These are phyloP conservation scores for Lithophane ornitopus DNA, from an alignment of 2,888 invertebrate species.

Conservation along the genomic window DNA sequence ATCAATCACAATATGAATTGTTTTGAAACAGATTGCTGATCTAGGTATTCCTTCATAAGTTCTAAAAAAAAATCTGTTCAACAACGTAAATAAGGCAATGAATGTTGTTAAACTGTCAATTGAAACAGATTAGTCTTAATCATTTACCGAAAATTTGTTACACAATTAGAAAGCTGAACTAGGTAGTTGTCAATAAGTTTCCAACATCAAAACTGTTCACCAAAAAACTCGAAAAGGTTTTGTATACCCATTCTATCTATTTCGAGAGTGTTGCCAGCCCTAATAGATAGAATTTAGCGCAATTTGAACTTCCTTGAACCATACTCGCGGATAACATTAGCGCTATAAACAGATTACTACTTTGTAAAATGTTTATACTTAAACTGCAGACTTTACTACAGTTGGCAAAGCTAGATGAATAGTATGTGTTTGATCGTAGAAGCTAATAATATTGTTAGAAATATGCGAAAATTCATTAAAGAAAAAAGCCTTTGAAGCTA, in stretches of 20 bases:
- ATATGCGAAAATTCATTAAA: too few species aligned
- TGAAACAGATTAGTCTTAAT: too few species aligned
- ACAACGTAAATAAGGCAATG: too few species aligned
- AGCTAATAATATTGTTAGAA: too few species aligned
- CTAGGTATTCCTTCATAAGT: too few species aligned
- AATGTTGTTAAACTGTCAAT: too few species aligned
- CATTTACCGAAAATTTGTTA: too few species aligned
- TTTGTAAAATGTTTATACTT: slow-evolving; percentile 35
- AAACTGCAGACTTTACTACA: slow-evolving; percentile 9
- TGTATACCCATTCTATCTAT: slow-evolving; percentile 1
- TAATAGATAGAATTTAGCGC: slow-evolving; percentile 40
- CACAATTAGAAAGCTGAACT: too few species aligned
- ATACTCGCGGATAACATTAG: slow-evolving; percentile 34
- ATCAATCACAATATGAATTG: too few species aligned
- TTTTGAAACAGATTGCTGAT: too few species aligned
- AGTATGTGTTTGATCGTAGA: neutral
- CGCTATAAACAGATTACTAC: slow-evolving; percentile 38
- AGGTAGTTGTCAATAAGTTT: slow-evolving; percentile 2
- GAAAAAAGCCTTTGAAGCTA: too few species aligned
- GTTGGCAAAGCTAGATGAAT: neutral
- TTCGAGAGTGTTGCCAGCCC: slow-evolving; percentile 34
- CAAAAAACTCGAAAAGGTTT: neutral
- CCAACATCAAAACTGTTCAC: neutral
- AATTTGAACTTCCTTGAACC: slow-evolving; percentile 60
- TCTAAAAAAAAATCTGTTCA: too few species aligned